These are phyloP conservation scores for Zoanthus sociatus DNA, from an alignment of 92 coral and sea anemone genomes.

Conservation along the genomic window DNA sequence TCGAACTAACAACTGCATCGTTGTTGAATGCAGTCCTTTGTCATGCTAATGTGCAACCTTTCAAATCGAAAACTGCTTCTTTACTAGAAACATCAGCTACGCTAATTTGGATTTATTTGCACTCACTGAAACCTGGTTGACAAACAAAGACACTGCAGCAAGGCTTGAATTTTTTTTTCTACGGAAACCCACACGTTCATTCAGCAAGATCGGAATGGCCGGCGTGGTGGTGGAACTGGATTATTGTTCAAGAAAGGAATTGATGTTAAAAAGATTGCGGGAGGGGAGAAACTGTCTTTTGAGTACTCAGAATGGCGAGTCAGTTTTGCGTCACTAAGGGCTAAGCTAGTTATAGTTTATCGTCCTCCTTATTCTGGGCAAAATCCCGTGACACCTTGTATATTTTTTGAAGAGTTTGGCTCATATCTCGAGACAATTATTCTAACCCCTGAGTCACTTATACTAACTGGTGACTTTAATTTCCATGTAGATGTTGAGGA, in stretches of 20 bases:
- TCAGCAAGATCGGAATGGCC: conserved; percentile 50
- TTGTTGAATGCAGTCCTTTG: conserved; percentile 48
- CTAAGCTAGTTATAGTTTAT: background rate
- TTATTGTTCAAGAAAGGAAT: background rate
- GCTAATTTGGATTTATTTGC: conserved; percentile 40
- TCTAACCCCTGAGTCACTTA: too few species aligned
- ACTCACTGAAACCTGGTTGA: conserved; percentile 62
- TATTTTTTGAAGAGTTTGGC: too few species aligned
- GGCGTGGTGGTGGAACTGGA: conserved; percentile 17
- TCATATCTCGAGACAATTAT: too few species aligned
- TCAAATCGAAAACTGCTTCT: conserved; percentile 56
- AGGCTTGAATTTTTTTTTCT: conserved; percentile 55
- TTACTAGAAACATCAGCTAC: conserved; percentile 27
- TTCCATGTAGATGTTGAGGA: too few species aligned
- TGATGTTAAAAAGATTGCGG: conserved; percentile 31
- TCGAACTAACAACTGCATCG: conserved; percentile 27
- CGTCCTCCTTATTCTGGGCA: too few species aligned
- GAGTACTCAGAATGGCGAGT: conserved; percentile 50
- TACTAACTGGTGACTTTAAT: too few species aligned
- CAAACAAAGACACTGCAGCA: conserved; percentile 27
- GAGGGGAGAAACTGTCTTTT: conserved; percentile 42
- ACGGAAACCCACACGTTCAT: conserved; percentile 50
- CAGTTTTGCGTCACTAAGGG: background rate
- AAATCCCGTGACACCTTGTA: too few species aligned
- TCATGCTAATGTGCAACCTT: conserved; percentile 51